A percentile compares a stretch with the other conserved stretches of the same genome.
Evolutionary conservation across 2,113 vertebrate genomes (phyloP).

Genomic region (Toxostoma redivivum): DNA sequence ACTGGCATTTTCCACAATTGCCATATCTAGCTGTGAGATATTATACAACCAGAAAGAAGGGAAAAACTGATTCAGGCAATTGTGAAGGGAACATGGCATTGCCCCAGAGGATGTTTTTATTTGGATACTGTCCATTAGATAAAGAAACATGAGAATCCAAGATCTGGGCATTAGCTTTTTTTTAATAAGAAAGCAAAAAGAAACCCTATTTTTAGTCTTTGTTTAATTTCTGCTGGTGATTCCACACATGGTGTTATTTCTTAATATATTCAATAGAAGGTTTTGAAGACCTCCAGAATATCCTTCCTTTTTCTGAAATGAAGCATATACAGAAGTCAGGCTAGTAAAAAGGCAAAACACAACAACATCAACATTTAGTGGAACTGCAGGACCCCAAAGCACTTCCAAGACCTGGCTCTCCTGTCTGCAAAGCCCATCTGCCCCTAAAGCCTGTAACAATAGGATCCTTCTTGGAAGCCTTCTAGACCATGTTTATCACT

Average conservation of each 20-base stretch:
- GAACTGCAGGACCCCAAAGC: not conserved
- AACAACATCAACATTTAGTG: not conserved
- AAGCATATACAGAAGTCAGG: not conserved
- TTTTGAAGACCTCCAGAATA: not conserved
- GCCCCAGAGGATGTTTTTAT: not conserved
- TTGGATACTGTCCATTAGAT: not conserved
- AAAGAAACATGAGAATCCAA: not conserved
- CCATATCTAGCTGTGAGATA: not conserved
- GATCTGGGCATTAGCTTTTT: not conserved
- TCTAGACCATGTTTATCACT: not conserved
- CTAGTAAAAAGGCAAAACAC: not conserved
- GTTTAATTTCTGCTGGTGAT: constrained; percentile 6
- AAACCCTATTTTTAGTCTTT: not conserved
- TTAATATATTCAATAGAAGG: not conserved
- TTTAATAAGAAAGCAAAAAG: not conserved
- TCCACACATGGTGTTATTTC: not conserved
- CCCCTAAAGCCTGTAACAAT: not conserved
- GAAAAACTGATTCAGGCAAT: not conserved
- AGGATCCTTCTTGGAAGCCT: not conserved
- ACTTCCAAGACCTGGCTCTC: constrained; percentile 22
- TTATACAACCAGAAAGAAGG: not conserved
- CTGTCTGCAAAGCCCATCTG: not conserved
- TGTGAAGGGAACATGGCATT: not conserved
- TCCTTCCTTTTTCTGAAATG: not conserved
- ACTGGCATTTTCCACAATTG: not conserved